Conservation (phyloP, 2,888 invertebrate genomes). For the Nemotelus nigrinus region DNA sequence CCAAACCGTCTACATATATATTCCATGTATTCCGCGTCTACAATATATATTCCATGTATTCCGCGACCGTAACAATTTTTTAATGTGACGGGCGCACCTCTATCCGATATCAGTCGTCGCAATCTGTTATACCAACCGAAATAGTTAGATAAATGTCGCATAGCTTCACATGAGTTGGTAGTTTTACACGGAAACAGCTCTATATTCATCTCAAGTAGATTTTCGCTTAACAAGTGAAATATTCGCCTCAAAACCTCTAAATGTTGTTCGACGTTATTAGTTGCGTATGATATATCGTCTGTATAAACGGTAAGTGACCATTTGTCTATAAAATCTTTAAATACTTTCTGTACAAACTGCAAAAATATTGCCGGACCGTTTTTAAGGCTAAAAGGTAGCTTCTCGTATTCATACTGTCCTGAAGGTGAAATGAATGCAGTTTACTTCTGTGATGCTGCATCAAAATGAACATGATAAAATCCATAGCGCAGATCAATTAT, state of each 20-base stretch:
- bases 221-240: neutral
- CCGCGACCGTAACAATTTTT: too few species aligned
- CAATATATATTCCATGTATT: too few species aligned
- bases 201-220: neutral
- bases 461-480: neutral
- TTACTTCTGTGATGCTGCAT: neutral
- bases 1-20: too few species aligned
- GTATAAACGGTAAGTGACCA: neutral
- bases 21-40: too few species aligned
- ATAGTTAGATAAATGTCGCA: conserved; percentile 31
- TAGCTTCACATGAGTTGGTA: conserved; percentile 37
- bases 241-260: neutral
- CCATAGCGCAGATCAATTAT: neutral
- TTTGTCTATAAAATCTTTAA: conserved; percentile 12
- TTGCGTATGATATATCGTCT: neutral
- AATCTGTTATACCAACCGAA: conserved; percentile 37
- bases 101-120: conserved; percentile 38
- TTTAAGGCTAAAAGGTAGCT: neutral
- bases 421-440: neutral
- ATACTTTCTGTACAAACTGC: neutral
- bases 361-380: too few species aligned
- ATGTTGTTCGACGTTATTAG: neutral
- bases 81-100: conserved; percentile 39
- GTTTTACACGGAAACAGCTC: conserved; percentile 40
- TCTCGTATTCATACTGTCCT: conserved; percentile 19